Evolutionary conservation across 1,140 invertebrate genomes (phyloP).

Genomic region (Drosophila busckii): DNA sequence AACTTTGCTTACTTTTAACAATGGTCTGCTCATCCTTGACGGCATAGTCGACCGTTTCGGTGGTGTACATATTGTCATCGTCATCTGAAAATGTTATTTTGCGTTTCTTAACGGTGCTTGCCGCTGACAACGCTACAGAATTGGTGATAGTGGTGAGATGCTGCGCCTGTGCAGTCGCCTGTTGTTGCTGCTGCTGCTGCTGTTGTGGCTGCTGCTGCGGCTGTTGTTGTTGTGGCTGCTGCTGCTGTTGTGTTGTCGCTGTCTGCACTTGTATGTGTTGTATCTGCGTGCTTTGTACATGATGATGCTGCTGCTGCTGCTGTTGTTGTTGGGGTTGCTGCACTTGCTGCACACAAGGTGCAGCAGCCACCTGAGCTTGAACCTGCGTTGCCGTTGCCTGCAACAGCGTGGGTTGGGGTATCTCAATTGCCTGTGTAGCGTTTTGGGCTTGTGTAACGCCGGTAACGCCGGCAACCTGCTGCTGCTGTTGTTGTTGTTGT

Average conservation of each 20-base stretch:
- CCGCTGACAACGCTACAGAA: conserved; percentile 46
- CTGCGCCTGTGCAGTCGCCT: conserved; percentile 48
- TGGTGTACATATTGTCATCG: conserved; percentile 77
- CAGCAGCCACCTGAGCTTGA: conserved; percentile 54
- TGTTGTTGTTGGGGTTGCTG: conserved; percentile 42
- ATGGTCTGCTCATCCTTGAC: conserved; percentile 75
- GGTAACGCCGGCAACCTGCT: conserved; percentile 30
- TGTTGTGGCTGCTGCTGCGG: conserved; percentile 33
- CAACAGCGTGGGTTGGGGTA: conserved; percentile 65
- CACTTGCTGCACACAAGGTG: conserved; percentile 38
- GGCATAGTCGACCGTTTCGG: conserved; percentile 74
- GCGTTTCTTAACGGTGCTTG: conserved; percentile 60
- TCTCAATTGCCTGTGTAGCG: conserved; percentile 73
- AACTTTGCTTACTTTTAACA: conserved; percentile 60
- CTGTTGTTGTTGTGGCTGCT: conserved; percentile 28
- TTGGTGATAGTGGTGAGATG: conserved; percentile 58
- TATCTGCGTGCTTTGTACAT: conserved; percentile 68
- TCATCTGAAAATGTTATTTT: conserved; percentile 77
- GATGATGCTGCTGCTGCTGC: conserved; percentile 52
- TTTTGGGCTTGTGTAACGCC: conserved; percentile 34
- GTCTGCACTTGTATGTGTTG: conserved; percentile 67
- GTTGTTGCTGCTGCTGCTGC: conserved; percentile 43
- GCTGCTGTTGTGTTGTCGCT: conserved; percentile 47
- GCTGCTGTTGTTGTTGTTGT: conserved; percentile 37
- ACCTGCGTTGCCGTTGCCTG: conserved; percentile 64